Evolutionary conservation across 2,113 vertebrate species (phyloP).

Genomic region (Cavia aperea): DNA sequence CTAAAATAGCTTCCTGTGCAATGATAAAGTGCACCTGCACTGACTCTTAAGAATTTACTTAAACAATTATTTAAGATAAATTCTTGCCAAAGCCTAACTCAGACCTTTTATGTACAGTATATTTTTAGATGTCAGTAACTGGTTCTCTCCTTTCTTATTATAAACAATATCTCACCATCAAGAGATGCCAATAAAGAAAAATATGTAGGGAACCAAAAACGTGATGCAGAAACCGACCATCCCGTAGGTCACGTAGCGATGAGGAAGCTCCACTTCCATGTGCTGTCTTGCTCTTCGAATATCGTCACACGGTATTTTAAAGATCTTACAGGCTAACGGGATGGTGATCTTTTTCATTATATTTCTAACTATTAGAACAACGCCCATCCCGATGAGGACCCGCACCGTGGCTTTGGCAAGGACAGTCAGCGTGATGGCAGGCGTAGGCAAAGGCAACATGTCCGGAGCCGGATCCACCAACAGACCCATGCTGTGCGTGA

Average conservation of each 20-base stretch:
- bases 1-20: slow-evolving; percentile 62
- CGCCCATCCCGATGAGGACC: slow-evolving; percentile 80
- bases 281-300: slow-evolving; percentile 87
- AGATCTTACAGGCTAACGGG: slow-evolving; percentile 84
- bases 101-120: slow-evolving; percentile 58
- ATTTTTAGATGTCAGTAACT: slow-evolving; percentile 59
- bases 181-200: slow-evolving; percentile 80
- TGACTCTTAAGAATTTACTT: slow-evolving; percentile 59
- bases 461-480: slow-evolving; percentile 79
- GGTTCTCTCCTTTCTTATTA: slow-evolving; percentile 44
- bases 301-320: slow-evolving; percentile 76
- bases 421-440: slow-evolving; percentile 74
- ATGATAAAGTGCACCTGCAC: slow-evolving; percentile 73
- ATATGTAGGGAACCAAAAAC: slow-evolving; percentile 85
- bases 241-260: slow-evolving; percentile 92
- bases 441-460: slow-evolving; percentile 78
- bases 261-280: slow-evolving; percentile 95
- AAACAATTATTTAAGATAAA: slow-evolving; percentile 68
- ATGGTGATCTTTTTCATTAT: slow-evolving; percentile 91
- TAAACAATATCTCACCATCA: slow-evolving; percentile 71
- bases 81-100: slow-evolving; percentile 67
- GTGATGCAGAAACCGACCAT: slow-evolving; percentile 87
- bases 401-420: slow-evolving; percentile 79
- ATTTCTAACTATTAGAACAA: slow-evolving; percentile 81
- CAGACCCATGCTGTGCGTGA: slow-evolving; percentile 81